phyloP scores from a whole-genome alignment of 2,888 invertebrate genomes.

The Brachyptera risi region DNA sequence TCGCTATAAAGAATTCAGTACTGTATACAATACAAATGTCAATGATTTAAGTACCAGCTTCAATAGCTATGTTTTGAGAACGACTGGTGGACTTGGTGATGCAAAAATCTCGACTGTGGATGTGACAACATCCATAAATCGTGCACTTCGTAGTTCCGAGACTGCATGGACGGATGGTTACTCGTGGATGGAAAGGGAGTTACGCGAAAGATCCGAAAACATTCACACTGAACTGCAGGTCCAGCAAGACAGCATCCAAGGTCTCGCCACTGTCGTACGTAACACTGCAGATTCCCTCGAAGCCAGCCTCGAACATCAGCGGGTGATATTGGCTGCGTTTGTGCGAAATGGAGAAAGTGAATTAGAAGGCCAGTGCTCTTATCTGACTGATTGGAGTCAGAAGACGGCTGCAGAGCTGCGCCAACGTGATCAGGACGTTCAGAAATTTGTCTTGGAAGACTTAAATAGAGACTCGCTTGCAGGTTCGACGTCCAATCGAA shows the following conservation, averaged over 20 bases:
- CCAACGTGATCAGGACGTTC: slow-evolving; percentile 43
- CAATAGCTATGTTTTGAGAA: not conserved
- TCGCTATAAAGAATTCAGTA: not conserved
- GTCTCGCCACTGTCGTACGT: not conserved
- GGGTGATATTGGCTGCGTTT: slow-evolving; percentile 35
- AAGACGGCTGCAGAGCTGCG: slow-evolving; percentile 41
- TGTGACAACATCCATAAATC: slow-evolving; percentile 26
- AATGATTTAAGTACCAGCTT: not conserved
- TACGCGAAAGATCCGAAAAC: slow-evolving; percentile 34
- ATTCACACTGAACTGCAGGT: slow-evolving; percentile 31
- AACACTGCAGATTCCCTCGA: slow-evolving; percentile 34
- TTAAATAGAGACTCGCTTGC: slow-evolving; percentile 47
- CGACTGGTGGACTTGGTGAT: not conserved
- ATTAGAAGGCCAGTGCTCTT: slow-evolving; percentile 39
- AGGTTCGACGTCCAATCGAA: slow-evolving; percentile 61
- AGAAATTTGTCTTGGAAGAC: slow-evolving; percentile 48
- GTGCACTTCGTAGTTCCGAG: slow-evolving; percentile 31
- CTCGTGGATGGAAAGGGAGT: slow-evolving; percentile 31
- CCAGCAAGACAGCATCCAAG: slow-evolving; percentile 34
- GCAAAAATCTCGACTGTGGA: slow-evolving; percentile 20
- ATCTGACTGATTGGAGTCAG: slow-evolving; percentile 40
- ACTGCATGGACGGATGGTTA: slow-evolving; percentile 36
- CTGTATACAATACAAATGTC: not conserved
- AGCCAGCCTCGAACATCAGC: slow-evolving; percentile 40
- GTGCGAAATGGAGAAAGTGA: slow-evolving; percentile 39